Conservation (phyloP, 1,140 invertebrate species). For the Drosophila malerkotliana region DNA sequence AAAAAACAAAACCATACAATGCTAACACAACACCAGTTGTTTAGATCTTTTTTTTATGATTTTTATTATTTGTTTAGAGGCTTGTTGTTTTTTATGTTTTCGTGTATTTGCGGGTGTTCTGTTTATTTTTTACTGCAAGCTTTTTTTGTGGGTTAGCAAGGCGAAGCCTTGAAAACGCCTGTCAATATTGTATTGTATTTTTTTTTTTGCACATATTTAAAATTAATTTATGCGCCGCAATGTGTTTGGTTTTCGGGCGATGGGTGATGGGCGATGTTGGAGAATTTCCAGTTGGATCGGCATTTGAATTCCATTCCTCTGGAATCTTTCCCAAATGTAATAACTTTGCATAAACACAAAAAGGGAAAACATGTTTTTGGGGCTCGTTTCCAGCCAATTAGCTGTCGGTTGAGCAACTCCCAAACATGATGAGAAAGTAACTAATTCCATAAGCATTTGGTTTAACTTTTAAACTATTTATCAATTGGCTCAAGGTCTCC, state of each 20-base stretch:
- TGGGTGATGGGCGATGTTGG: slow-evolving; percentile 3
- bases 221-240: slow-evolving; percentile 34
- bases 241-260: slow-evolving; percentile 23
- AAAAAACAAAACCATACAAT: slow-evolving; percentile 31
- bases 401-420: slow-evolving; percentile 19
- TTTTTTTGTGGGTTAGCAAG: slow-evolving; percentile 76
- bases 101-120: slow-evolving; percentile 52
- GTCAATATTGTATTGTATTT: slow-evolving; percentile 26
- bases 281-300: slow-evolving; percentile 25
- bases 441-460: background rate
- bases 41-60: slow-evolving; percentile 31
- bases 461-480: slow-evolving; percentile 22
- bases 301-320: no score
- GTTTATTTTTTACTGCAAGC: slow-evolving; percentile 62
- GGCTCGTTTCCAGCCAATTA: slow-evolving; percentile 24
- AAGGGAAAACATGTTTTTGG: slow-evolving; percentile 14
- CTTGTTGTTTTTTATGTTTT: slow-evolving; percentile 28
- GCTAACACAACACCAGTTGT: slow-evolving; percentile 54
- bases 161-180: slow-evolving; percentile 58
- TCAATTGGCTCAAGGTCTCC: slow-evolving; percentile 43
- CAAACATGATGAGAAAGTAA: slow-evolving; percentile 29
- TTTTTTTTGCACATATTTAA: slow-evolving; percentile 42
- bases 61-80: slow-evolving; percentile 42
- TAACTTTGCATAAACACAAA: slow-evolving; percentile 1
- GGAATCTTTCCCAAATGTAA: slow-evolving; percentile 7